These are phyloP conservation scores for Cottus gobio DNA, from an alignment of 2,113 vertebrate species.

Conservation along the genomic window DNA sequence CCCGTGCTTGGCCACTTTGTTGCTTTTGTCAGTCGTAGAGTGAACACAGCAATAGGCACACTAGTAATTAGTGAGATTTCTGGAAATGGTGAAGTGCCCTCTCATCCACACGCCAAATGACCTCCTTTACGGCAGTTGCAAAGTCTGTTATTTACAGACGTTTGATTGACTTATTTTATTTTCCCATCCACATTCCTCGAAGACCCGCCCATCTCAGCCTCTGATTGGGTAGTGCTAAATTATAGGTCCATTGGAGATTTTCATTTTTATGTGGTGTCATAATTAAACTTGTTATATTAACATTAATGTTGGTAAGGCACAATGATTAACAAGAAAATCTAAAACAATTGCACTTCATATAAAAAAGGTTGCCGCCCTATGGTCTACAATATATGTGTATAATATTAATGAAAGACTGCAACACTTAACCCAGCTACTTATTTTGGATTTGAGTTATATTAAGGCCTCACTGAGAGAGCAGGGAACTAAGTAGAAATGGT, in stretches of 20 bases:
- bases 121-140: neutral
- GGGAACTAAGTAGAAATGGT: neutral
- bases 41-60: neutral
- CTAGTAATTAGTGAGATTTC: neutral
- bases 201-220: neutral
- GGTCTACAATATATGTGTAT: neutral
- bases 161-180: neutral
- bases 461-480: neutral
- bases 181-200: neutral
- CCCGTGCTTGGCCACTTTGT: neutral
- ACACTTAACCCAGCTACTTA: neutral
- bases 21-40: neutral
- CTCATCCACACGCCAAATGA: neutral
- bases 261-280: too few species aligned
- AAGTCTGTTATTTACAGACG: neutral
- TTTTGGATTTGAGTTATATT: neutral
- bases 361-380: neutral
- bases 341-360: neutral
- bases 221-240: neutral
- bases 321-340: neutral
- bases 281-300: neutral
- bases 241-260: neutral
- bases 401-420: neutral
- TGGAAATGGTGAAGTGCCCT: neutral
- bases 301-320: neutral